Evolutionary conservation across 2,113 vertebrate species (phyloP), one percentile per base, ranked within the genome.

Genomic region (Chaetorhynchus papuensis): DNA sequence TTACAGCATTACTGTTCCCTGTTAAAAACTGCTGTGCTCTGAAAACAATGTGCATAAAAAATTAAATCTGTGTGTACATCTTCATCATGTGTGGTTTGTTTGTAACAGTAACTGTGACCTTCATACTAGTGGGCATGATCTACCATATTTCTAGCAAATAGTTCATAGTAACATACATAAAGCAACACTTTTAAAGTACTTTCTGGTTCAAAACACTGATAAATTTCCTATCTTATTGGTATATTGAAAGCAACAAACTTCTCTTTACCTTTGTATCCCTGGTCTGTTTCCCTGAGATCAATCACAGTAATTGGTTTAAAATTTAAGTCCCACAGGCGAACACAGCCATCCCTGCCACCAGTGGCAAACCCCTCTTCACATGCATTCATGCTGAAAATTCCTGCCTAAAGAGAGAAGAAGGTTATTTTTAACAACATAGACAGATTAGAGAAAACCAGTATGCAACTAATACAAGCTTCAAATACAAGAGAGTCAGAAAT

Each of bases 291-390:
- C 99, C 99, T 99, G 99, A 99, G 99, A 98, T 99, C 99, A 97
- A 99, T 99, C 98, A 99, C 98, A 98, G 99, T 99, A 98, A 99
- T 99, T 97, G 99, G 99, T 98, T 99, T 99, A 98, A 99, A 99
- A 98, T 98, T 99, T 98, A 99, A 98, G 98, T 99, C 99, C 99
- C 99, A 99, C 97, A 99, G 97, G 72, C 99, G 99, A 97, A 99
- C 98, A 64, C 99, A 99, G 93, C 99, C 99, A 84, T 99, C 99
- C 93, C 99, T 98, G 87, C 99, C 99, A 91, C 99, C 99, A 52
- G 99, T 99, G 96, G 99, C 99, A 96, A 99, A 99, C 64, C 99
- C 99, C 96, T 99, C 99, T 97, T 99, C 99, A 79, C 99, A 99
- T 37, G 99, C 99, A 97, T 99, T 99, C 99, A 99, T 99, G 97